Percentiles rank a stretch among this genome's conserved stretches.
phyloP scores from a whole-genome alignment of 2,113 vertebrate species.

The Axis porcinus region DNA sequence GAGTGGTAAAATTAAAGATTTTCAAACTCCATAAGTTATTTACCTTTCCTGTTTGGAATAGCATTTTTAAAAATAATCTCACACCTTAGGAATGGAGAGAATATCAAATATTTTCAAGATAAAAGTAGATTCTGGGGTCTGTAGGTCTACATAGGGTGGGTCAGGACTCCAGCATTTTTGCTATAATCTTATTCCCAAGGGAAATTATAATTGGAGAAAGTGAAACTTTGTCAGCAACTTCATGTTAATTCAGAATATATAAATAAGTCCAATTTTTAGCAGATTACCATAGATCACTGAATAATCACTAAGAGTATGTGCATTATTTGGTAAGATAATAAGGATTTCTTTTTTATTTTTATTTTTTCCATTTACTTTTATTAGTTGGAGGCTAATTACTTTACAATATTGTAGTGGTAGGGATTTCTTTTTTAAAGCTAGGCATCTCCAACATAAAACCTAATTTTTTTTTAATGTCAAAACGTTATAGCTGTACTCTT shows the following conservation, averaged over 20 bases:
- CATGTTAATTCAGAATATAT: background rate
- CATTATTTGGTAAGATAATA: conserved; percentile 24
- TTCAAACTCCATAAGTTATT: background rate
- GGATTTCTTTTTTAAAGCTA: conserved; percentile 23
- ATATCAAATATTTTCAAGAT: conserved; percentile 18
- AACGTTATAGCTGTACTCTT: background rate
- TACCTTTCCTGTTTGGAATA: conserved; percentile 21
- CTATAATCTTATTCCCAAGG: background rate
- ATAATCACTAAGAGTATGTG: background rate
- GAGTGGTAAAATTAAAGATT: conserved; percentile 9
- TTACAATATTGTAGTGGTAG: too few species aligned
- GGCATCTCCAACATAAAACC: background rate
- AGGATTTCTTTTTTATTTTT: conserved; percentile 32
- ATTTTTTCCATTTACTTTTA: too few species aligned
- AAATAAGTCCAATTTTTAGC: background rate
- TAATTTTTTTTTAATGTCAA: background rate
- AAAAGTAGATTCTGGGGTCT: background rate
- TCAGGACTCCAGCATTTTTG: background rate
- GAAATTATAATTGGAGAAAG: background rate
- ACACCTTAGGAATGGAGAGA: background rate
- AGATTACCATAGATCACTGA: background rate
- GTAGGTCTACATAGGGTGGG: background rate
- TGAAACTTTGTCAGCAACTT: background rate
- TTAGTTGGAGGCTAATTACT: too few species aligned
- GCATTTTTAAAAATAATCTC: conserved; percentile 23